Conservation (phyloP, 2,113 vertebrate genomes). For the Promerops cafer region DNA sequence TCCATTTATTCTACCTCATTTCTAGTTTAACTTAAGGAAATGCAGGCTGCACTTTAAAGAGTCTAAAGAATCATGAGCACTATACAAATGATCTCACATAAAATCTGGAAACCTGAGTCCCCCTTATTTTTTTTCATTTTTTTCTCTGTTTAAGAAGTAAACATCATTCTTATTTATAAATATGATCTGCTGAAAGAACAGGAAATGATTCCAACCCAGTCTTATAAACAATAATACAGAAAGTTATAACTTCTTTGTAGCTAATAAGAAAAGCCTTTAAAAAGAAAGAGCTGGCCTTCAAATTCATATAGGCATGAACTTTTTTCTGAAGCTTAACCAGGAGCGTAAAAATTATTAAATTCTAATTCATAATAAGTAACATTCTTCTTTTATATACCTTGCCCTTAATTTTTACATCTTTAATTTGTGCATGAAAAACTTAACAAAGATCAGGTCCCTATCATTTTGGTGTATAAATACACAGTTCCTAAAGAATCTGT, state of each 20-base stretch:
- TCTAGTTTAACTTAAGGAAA: not conserved
- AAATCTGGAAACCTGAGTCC: not conserved
- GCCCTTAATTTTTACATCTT: not conserved
- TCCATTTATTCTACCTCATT: not conserved
- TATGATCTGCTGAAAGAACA: not conserved
- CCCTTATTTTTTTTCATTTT: not conserved
- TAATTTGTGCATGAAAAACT: not conserved
- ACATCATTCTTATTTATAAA: not conserved
- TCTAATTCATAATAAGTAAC: not conserved
- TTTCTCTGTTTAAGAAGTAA: not conserved
- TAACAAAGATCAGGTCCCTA: not conserved
- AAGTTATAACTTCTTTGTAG: not conserved
- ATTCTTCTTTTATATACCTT: not conserved
- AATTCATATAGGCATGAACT: not conserved
- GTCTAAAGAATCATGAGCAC: not conserved
- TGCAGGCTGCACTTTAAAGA: not conserved
- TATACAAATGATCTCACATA: not conserved
- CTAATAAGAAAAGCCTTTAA: not conserved
- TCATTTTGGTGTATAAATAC: not conserved
- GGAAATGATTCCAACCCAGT: not conserved
- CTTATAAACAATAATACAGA: not conserved
- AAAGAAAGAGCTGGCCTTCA: not conserved
- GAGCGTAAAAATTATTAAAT: not conserved
- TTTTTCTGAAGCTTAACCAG: not conserved
- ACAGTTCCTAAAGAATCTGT: not conserved